These are phyloP conservation scores for Hyposoter didymator DNA, from an alignment of 2,888 invertebrate species.

Conservation along the genomic window DNA sequence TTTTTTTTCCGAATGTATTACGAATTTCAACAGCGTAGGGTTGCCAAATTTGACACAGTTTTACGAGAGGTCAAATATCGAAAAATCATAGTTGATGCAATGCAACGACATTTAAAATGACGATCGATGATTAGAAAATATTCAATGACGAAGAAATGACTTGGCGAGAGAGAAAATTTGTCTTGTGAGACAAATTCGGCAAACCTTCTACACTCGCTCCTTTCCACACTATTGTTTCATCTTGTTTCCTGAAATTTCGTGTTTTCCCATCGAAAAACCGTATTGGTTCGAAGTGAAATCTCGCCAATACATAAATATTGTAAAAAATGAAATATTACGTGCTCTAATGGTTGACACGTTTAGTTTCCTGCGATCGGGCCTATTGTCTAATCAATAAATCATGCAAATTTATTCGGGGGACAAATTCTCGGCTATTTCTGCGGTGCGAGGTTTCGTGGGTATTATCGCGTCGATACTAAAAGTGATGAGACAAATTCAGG, in stretches of 20 bases:
- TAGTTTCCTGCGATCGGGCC: constrained; percentile 65
- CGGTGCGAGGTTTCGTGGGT: constrained; percentile 55
- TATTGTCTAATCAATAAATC: constrained; percentile 50
- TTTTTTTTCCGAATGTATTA: neutral
- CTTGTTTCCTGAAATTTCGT: constrained; percentile 46
- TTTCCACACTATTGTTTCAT: constrained; percentile 58
- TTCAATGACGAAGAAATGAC: constrained; percentile 12
- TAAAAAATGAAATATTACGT: constrained; percentile 3
- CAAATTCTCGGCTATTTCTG: constrained; percentile 42
- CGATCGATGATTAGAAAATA: constrained; percentile 22
- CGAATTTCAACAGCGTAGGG: constrained; percentile 18
- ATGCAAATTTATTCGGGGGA: constrained; percentile 58
- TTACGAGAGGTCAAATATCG: neutral
- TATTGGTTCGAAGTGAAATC: constrained; percentile 54
- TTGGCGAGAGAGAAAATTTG: constrained; percentile 37
- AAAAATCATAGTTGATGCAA: neutral
- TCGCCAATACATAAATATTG: constrained; percentile 49
- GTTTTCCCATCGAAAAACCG: neutral
- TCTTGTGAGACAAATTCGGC: constrained; percentile 48
- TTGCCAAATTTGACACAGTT: constrained; percentile 49
- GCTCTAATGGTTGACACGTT: constrained; percentile 30
- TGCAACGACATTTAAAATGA: constrained; percentile 16
- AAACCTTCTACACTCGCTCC: constrained; percentile 41
- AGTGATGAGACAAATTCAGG: constrained; percentile 26
- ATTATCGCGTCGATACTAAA: constrained; percentile 56